phyloP scores from a whole-genome alignment of 2,113 vertebrate species.

The Formicarius rufipectus region DNA sequence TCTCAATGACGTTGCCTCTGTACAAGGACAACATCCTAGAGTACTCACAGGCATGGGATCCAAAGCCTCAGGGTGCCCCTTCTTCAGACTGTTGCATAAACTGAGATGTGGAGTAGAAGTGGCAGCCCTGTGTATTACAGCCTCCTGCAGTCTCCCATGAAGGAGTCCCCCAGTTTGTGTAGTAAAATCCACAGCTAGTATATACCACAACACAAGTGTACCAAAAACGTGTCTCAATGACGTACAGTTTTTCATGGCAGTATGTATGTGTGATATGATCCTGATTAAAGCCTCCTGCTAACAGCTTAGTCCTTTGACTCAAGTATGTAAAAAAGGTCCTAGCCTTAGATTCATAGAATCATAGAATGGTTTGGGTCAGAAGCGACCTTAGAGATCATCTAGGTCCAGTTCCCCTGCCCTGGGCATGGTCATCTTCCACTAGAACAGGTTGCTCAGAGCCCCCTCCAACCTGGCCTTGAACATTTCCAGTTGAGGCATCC shows the following conservation, averaged over 20 bases:
- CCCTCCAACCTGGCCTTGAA: not conserved
- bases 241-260: not conserved
- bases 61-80: not conserved
- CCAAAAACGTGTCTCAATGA: not conserved
- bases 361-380: not conserved
- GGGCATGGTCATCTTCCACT: not conserved
- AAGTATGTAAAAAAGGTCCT: not conserved
- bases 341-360: not conserved
- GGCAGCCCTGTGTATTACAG: not conserved
- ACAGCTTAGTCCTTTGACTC: not conserved
- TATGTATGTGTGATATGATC: rapidly evolving
- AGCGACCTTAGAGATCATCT: not conserved
- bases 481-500: not conserved
- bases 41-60: rapidly evolving
- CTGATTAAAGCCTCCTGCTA: not conserved
- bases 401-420: not conserved
- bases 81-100: not conserved
- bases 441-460: not conserved
- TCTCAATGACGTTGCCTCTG: not conserved
- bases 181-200: not conserved
- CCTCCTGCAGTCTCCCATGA: not conserved
- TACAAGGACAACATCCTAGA: not conserved
- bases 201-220: rapidly evolving
- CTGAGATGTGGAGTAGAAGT: not conserved
- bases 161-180: not conserved